Base-by-base conservation (phyloP, 2,113 vertebrate genomes). In the Menura novaehollandiae region DNA sequence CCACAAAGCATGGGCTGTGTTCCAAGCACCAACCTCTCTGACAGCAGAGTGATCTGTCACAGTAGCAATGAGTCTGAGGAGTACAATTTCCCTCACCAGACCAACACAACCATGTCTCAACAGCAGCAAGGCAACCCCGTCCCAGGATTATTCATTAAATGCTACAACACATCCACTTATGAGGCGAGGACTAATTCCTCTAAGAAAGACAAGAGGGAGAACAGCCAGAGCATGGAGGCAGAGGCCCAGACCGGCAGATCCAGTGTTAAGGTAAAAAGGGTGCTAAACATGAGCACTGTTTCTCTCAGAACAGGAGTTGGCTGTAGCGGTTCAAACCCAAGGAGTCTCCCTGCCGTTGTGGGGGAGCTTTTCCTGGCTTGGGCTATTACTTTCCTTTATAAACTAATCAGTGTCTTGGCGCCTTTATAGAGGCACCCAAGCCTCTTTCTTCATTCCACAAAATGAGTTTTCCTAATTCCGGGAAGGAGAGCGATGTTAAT, bases 21-120 rank as follows among this genome's bases (percentile, higher is more conserved):
- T 98, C 99, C 99, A 97, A 99, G 99, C 99, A 99, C 99, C 97
- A 99, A 99, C 98, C 98, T 98, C 97, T 99, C 99, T 97, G 99
- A 99, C 98, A 98, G 92, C 97, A 97, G 98, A 98, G 98, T 98
- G 98, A 98, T 98, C 96, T 98, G 98, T 98, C 98, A 98, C 97
- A 98, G 99, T 98, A 98, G 98, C 98, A 98, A 99, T 98, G 99
- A 99, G 97, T 98, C 98, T 30, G 99, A 99, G 97, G 99, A 98
- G 97, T 99, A 98, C 93, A 98, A 98, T 98, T 99, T 98, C 91
- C 98, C 98, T 93, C 98, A 98, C 97, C 98, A 98, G 98, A 99
- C 98, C 97, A 99, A 98, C 97, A 97, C 98, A 95, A 98, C 89
- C 96, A 97, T 97, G 97, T 96, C 97, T 97, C 97, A 96, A 85